Base-by-base conservation (phyloP, 2,888 invertebrate genomes). In the Watsonalla binaria region DNA sequence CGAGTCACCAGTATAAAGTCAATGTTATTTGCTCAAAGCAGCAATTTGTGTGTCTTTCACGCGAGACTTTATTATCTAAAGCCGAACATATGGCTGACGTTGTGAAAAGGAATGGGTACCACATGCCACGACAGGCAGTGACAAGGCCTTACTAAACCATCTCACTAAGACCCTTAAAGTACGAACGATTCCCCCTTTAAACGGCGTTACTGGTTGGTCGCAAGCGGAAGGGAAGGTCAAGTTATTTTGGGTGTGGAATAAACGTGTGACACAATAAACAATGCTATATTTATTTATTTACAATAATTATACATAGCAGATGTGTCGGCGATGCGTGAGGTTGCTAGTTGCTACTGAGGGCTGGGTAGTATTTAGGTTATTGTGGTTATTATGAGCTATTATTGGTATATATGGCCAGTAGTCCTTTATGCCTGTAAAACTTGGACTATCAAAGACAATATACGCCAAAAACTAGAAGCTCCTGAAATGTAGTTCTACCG, bases 221-320 rank as follows among this genome's bases (percentile, higher is more conserved):
- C 1, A 9, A 39, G 62, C 57, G 60, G 66, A 6, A 53, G 5
- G 63, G 61, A 0, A 62, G 78, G 24, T 73, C 75, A 35, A 1
- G 0, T 1, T 65, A 65, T 39, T 60, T 5, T 74, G 74, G 85
- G 47, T 6, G 51, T 5, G 72, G 71, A 79, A 79, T 80, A 78
- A 72, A 62, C 63, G 62, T 84, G 86, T 82, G 87, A 84, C 86
- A 87, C 85, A 86, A 87, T 86, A 84, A 84, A 85, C 82, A 79
- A 64, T 63, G 73, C 63, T 65, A 65, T 82, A 79, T 86, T 86
- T 86, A 84, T 87, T 86, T 87, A 84, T 81, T 81, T 81, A 78
- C 75, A 67, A 61, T 81, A 82, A 82, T 82, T 80, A 80, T 80
- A 82, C 69, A 81, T 78, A 76, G 77, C 85, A 88, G 87, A 88